Evolutionary conservation across 2,797 vertebrate genomes (phyloP).

Genomic region (Varecia variegata): DNA sequence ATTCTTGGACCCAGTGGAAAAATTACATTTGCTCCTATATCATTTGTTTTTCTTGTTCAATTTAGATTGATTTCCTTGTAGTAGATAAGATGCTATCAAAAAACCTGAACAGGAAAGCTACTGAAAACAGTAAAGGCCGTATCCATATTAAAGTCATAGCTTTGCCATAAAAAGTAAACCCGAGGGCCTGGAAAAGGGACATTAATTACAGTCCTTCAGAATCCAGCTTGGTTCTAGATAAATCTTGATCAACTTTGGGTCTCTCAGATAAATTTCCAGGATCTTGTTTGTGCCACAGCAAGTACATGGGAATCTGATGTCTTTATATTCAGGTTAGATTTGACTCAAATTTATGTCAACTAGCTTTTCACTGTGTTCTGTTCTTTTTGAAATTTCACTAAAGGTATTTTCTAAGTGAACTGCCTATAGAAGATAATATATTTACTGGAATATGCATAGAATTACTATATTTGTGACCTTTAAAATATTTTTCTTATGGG

Average conservation of each 20-base stretch:
- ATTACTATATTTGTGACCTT: neutral
- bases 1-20: neutral
- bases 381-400: slow-evolving; percentile 17
- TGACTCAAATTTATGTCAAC: neutral
- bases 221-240: neutral
- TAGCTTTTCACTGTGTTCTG: neutral
- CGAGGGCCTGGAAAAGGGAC: neutral
- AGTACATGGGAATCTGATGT: neutral
- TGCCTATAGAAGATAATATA: neutral
- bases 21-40: neutral
- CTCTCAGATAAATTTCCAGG: neutral
- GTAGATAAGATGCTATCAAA: neutral
- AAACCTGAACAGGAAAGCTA: neutral
- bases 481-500: slow-evolving; percentile 28
- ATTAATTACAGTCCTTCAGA: neutral
- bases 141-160: neutral
- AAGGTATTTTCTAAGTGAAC: slow-evolving; percentile 5
- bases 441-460: neutral
- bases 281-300: neutral
- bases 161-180: neutral
- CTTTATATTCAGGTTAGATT: neutral
- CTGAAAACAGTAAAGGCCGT: neutral
- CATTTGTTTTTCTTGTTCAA: neutral
- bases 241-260: neutral
- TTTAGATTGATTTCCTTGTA: slow-evolving; percentile 36